Base-by-base conservation (phyloP, 2,113 vertebrate species). In the Limnothrissa miodon region DNA sequence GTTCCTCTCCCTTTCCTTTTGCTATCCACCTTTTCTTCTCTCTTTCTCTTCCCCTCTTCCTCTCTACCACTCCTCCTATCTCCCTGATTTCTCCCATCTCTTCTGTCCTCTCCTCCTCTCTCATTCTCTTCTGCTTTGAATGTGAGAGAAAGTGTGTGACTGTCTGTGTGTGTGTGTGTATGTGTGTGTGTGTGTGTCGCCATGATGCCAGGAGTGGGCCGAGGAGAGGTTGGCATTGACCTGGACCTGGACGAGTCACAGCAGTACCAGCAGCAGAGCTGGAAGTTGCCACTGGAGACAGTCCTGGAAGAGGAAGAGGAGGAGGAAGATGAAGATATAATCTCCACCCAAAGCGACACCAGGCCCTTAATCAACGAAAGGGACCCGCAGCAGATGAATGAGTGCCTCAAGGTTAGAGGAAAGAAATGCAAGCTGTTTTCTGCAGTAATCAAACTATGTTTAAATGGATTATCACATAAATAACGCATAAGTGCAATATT, bases 381-480 rank as follows among this genome's bases (percentile, higher is more conserved):
- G 87, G 94, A 95, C 87, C 92, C 94, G 1, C 84, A 90, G 51
- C 91, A 92, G 82, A 91, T 94, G 82, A 95, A 95, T 82, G 92
- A 94, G 88, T 92, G 90, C 53, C 92, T 95, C 21, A 93, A 95
- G 94, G 94, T 95, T 4, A 94, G 83, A 25, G n/a, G 9, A 0
- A n/a, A 66, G 13, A 25, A 4, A 39, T 36, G 10, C 29, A 13
- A 17, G 10, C 13, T 17, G 0, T 36, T 74, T 74, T 33, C 23
- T 21, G 21, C 45, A 59, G 4, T 25, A 4, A 9, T 56, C 51
- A 62, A 62, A 62, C 25, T 62, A n/a, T n/a, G n/a, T n/a, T n/a
- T n/a, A n/a, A n/a, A n/a, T n/a, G n/a, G n/a, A n/a, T n/a, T n/a
- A n/a, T n/a, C n/a, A n/a, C n/a, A n/a, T n/a, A n/a, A n/a, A n/a